Percentiles rank a stretch among this genome's conserved stretches.
Conservation (phyloP, 2,113 vertebrate genomes). For the Gymnorhina tibicen region DNA sequence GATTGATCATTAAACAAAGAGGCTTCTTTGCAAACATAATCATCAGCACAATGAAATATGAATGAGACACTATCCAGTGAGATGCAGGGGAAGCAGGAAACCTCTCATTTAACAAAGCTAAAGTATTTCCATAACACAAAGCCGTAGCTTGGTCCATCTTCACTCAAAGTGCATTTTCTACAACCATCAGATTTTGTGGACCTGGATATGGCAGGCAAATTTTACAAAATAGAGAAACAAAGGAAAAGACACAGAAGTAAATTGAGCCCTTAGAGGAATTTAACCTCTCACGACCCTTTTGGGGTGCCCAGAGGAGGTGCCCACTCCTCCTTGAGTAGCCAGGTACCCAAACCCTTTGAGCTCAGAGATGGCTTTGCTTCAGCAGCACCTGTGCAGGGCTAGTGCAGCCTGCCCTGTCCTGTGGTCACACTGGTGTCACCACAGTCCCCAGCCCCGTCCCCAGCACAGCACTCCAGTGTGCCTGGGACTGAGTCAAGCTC, state of each 20-base stretch:
- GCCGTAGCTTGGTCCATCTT: background rate
- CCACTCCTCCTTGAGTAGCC: background rate
- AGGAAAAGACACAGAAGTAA: too few relatives aligned
- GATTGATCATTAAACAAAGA: conserved; percentile 27
- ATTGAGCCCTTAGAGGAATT: background rate
- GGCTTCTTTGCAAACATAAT: background rate
- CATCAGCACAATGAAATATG: conserved; percentile 12
- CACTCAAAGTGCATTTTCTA: background rate
- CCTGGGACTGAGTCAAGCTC: background rate
- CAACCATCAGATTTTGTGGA: background rate
- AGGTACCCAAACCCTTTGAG: background rate
- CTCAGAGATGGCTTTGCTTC: background rate
- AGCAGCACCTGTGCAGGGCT: accelerated
- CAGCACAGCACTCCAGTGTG: accelerated
- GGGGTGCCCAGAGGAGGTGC: accelerated
- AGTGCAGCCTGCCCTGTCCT: background rate
- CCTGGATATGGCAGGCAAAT: accelerated
- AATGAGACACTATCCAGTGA: background rate
- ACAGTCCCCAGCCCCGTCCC: background rate
- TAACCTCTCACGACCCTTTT: accelerated
- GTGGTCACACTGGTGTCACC: background rate
- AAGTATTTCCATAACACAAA: background rate
- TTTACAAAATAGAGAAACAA: background rate
- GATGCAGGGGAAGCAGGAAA: background rate
- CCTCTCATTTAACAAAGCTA: background rate